Base-by-base conservation (phyloP, 2,888 invertebrate genomes). In the Poecilus cupreus region DNA sequence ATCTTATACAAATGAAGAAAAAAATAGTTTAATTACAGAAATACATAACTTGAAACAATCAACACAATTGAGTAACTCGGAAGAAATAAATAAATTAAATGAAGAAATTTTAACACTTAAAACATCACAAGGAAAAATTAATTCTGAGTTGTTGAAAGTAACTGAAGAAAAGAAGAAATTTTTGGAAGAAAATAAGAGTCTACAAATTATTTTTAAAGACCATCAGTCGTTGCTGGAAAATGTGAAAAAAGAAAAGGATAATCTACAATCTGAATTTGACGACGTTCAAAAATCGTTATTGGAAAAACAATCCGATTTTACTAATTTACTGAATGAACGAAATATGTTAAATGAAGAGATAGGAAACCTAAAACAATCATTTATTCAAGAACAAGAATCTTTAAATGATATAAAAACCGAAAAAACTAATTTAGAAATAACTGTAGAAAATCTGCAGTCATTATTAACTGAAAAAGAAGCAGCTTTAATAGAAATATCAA, bases 61-160 rank as follows among this genome's bases (percentile, higher is more conserved):
- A 13, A n/a, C 54, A 75, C 20, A 49, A 6, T 16, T 83, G 22
- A 20, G 8, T 5, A 84, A 84, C 68, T 83, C 82, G n/a, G 75
- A 75, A 24, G 54, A 75, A 75, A 13, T 49, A 13, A 54, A 32
- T 6, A 68, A 68, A 68, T 11, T 75, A 11, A 16, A 16, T 39
- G 24, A 18, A 57, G 57, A 77, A 77, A 77, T 57, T 39, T 4
- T 13, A 57, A 13, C 26, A 20, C 32, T 57, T 8, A 46, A 46
- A 60, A 37, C 57, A 70, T 16, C 16, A 39, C 13, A 57, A 18
- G 39, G 57, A 37, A 39, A 54, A 32, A 37, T 26, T 37, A 57
- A 57, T 24, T 37, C 37, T 3, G 64, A 68, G 13, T 37, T 37
- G 16, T 32, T 37, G 11, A 37, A 10, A 68, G 16, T 68, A 16